A percentile compares a stretch with the other conserved stretches of the same genome.
Evolutionary conservation across 2,888 invertebrate species (phyloP).

Genomic region (Amorpha juglandis): DNA sequence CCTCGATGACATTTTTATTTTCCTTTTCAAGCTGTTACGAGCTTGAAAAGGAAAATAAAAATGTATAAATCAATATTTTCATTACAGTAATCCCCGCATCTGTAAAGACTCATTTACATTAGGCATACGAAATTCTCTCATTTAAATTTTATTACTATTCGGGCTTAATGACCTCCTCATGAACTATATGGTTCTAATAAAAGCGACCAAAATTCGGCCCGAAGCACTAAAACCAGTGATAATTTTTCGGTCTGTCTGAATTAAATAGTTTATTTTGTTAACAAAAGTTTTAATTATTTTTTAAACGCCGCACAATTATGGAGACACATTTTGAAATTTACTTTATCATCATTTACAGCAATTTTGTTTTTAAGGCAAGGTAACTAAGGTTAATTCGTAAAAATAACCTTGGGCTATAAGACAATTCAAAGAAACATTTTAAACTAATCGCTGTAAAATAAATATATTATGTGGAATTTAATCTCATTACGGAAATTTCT

Average conservation of each 20-base stretch:
- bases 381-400: no score
- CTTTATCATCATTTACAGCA: no score
- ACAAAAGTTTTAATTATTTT: neutral
- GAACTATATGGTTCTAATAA: constrained; percentile 4
- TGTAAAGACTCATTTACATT: neutral
- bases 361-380: no score
- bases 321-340: neutral
- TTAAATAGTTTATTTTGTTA: constrained; percentile 21
- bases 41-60: no score
- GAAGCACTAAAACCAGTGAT: constrained; percentile 21
- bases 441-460: no score
- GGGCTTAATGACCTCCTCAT: constrained; percentile 2
- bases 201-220: constrained; percentile 11
- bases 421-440: no score
- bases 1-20: no score
- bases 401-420: no score
- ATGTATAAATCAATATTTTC: neutral
- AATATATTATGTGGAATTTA: no score
- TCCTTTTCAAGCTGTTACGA: no score
- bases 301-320: neutral
- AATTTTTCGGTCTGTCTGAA: constrained; percentile 21
- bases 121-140: neutral
- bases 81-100: neutral
- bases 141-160: constrained; percentile 18
- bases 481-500: no score